phyloP scores from a whole-genome alignment of 2,797 vertebrate genomes.

The Platalea minor region DNA sequence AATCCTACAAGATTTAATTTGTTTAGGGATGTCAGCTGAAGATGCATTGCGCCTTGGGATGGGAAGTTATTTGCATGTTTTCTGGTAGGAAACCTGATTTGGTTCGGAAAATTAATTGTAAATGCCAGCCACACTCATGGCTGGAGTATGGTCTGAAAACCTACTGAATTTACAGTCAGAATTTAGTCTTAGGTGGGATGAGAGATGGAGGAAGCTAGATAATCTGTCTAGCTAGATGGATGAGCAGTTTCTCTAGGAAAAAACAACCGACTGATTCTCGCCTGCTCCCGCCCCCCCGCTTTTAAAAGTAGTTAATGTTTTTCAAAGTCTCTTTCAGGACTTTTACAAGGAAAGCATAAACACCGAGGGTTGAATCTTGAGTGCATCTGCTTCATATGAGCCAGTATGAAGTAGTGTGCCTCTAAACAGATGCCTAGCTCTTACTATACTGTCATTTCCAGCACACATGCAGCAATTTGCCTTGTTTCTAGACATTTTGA shows the following conservation, averaged over 20 bases:
- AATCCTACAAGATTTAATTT: neutral
- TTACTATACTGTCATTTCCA: neutral
- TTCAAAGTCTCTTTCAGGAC: neutral
- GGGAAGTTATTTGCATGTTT: neutral
- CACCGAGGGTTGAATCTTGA: neutral
- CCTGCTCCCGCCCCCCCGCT: neutral
- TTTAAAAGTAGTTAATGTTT: neutral
- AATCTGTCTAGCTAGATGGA: neutral
- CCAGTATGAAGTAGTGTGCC: neutral
- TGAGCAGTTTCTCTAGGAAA: neutral
- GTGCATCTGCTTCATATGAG: rapidly evolving
- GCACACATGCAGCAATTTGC: rapidly evolving
- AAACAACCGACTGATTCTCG: neutral
- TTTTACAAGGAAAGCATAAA: neutral
- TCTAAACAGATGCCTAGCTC: neutral
- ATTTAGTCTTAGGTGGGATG: neutral
- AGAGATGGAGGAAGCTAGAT: neutral
- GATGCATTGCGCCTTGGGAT: neutral
- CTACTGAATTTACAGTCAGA: neutral
- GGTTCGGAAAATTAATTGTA: neutral
- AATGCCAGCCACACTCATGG: neutral
- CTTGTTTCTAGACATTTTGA: neutral
- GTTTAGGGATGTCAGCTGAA: neutral
- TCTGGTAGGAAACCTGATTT: neutral
- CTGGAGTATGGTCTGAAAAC: neutral